Base-by-base conservation (phyloP, 1,140 invertebrate genomes). In the Anastrepha ludens region DNA sequence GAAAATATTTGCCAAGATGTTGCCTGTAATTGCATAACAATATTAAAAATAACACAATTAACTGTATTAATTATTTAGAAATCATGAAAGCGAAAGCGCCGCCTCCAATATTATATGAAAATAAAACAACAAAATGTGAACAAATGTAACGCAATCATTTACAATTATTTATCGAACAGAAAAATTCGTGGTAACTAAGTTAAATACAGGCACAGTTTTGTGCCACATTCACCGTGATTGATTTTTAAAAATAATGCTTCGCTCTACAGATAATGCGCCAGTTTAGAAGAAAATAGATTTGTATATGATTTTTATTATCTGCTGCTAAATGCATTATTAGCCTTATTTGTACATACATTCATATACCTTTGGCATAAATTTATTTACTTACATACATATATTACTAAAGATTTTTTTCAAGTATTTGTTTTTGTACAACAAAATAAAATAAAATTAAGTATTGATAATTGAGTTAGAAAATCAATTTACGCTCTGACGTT, bases 1-100 rank as follows among this genome's bases (percentile, higher is more conserved):
- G 74, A 47, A 58, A 85, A 41, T 60, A 13, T 86, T 87, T 87
- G 87, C 87, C 87, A 87, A 87, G 41, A 59, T 87, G 78, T 85
- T 87, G 87, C 87, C 87, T 85, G 58, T 87, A 64, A 88, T 41
- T 55, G 74, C 74, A 64, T 86, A 86, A 62, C 20, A 64, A 64
- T 62, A 86, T 62, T 60, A 29, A 47, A 39, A 60, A 62, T 86
- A 81, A 81, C 47, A 81, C 41, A n/a, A 81, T 55, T 81, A 58
- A 81, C 74, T 50, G 74, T 81, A 81, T 81, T 50, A 81, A 74
- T 74, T 67, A 44, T 70, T 70, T 74, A 47, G 7, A 74, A 74
- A 29, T 41, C 13, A 81, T 55, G n/a, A 47, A 55, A 81, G 47
- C 6, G 44, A 81, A 74, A n/a, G 17, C 17, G 44, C 5, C 47